Evolutionary conservation across 2,113 vertebrate species (phyloP).

Genomic region (Boulengeromyrus knoepffleri): DNA sequence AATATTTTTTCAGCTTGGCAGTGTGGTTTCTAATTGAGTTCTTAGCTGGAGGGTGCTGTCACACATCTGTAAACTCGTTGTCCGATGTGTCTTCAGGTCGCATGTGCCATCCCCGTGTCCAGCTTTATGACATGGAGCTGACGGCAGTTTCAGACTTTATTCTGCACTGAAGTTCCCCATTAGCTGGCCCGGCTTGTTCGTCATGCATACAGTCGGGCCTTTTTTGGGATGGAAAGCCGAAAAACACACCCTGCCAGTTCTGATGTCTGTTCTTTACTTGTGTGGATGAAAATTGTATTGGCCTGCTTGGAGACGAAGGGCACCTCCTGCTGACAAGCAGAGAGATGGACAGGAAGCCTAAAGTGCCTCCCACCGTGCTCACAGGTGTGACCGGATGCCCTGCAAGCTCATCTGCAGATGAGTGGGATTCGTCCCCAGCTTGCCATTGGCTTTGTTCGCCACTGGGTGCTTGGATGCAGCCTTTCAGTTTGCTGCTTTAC

Average conservation of each 20-base stretch:
- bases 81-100: background rate
- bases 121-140: constrained; percentile 21
- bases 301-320: background rate
- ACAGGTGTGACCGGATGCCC: background rate
- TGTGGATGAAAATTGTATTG: background rate
- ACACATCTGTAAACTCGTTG: background rate
- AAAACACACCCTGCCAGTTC: background rate
- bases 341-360: background rate
- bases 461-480: background rate
- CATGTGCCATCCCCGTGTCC: background rate
- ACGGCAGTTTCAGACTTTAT: constrained; percentile 4
- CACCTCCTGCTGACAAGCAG: background rate
- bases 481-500: background rate
- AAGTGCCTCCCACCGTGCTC: background rate
- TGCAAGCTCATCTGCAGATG: background rate
- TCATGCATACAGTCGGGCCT: background rate
- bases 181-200: background rate
- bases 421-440: background rate
- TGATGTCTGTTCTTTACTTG: background rate
- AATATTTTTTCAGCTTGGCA: background rate
- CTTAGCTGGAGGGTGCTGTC: constrained; percentile 23
- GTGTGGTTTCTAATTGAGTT: constrained; percentile 22
- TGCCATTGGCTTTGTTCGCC: background rate
- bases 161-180: background rate
- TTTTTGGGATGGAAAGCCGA: background rate